Evolutionary conservation across 2,888 invertebrate species (phyloP).

Genomic region (Sinodicranocentrus sp.): DNA sequence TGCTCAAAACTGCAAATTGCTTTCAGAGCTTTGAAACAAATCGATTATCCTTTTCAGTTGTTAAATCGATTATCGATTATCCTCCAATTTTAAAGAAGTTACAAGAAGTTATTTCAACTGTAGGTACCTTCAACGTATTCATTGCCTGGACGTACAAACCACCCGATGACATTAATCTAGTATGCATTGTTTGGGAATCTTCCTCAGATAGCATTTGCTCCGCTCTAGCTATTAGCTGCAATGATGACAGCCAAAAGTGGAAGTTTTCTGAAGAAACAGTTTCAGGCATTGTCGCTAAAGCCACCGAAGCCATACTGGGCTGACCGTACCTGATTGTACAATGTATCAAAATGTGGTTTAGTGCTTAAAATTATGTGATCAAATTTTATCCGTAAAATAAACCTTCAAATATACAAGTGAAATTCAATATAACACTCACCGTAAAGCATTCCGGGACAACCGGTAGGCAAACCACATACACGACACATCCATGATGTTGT

Average conservation of each 20-base stretch:
- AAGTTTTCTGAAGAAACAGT: conserved; percentile 91
- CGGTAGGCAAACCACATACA: conserved; percentile 92
- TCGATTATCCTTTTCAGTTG: not conserved
- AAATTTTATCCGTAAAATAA: too few species aligned
- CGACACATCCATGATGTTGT: conserved; percentile 81
- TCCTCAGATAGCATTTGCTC: conserved; percentile 78
- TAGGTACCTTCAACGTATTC: conserved; percentile 81
- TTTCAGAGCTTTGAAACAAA: too few species aligned
- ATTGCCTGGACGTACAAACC: conserved; percentile 84
- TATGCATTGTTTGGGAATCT: conserved; percentile 41
- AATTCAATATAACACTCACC: conserved; percentile 60
- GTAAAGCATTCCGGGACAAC: conserved; percentile 83
- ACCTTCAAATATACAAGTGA: too few species aligned
- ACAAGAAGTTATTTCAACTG: too few species aligned
- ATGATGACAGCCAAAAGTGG: conserved; percentile 91
- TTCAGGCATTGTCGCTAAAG: conserved; percentile 83
- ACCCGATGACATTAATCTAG: conserved; percentile 80
- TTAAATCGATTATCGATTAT: too few species aligned
- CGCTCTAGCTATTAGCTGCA: conserved; percentile 81
- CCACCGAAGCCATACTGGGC: conserved; percentile 84
- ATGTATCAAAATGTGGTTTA: not conserved
- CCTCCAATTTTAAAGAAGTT: too few species aligned
- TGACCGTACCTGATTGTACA: conserved; percentile 84
- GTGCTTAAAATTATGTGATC: too few species aligned
- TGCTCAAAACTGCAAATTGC: too few species aligned